Evolutionary conservation across 2,113 vertebrate genomes (phyloP), one percentile per base, ranked within the genome.

Genomic region (Microtus ochrogaster): DNA sequence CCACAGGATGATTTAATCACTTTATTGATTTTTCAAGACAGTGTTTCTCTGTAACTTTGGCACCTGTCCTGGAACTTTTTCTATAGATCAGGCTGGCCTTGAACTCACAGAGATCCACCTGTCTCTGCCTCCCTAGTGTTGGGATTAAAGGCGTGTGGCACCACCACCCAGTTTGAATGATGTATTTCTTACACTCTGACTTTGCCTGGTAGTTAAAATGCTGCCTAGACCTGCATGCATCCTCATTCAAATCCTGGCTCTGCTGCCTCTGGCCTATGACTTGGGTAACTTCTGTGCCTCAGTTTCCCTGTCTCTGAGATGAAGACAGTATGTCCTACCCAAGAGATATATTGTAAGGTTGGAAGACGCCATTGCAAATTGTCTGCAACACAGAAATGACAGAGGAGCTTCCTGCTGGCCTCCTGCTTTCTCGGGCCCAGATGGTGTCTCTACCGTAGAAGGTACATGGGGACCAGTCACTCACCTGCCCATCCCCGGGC

Each of bases 1-100:
- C 55, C 41, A 19, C 3, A 0, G 0, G 0, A 0, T 1, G 2
- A 72, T 47, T 63, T 58, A 3, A 19, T 17, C 52, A 5, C 17
- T 19, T 58, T 58, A 17, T 58, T 58, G 55, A 58, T 58, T 58
- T 58, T 58, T 58, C 55, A 58, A 58, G 55, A 58, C 55, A 58
- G 55, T 21, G 55, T 58, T 58, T 58, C 55, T 58, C 17, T 58
- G 19, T 58, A 58, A 58, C 55, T 58, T 58, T 58, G 55, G 55
- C 14, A 13, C 55, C 17, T 58, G 55, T 58, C 17, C 17, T 19
- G 17, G 55, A 58, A 58, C 55, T 58, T 58, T 16, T 17, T 19
- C 55, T 58, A 3, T 58, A 58, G 55, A 58, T 17, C 17, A 58
- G 17, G 55, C 55, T 58, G 55, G 55, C 55, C 55, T 58, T 19